These are phyloP conservation scores for Steinernema scapterisci DNA, from an alignment of 2,888 invertebrate species.

Conservation along the genomic window DNA sequence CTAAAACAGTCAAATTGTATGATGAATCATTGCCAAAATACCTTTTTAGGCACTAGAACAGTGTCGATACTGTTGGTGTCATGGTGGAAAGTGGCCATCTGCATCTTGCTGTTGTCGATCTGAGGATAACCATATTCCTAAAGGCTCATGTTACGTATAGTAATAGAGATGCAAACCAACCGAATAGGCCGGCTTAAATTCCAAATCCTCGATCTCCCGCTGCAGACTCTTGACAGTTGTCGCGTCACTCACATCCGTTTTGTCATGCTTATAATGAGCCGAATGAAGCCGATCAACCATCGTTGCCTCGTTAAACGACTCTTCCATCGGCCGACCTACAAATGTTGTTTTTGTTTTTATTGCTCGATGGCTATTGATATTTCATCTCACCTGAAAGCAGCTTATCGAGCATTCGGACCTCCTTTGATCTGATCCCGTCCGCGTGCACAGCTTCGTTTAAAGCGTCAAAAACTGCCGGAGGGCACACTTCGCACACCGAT, in stretches of 20 bases:
- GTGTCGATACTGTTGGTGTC: slow-evolving; percentile 39
- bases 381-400: slow-evolving; percentile 45
- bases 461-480: slow-evolving; percentile 48
- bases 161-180: slow-evolving; percentile 11
- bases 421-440: slow-evolving; percentile 49
- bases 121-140: slow-evolving; percentile 55
- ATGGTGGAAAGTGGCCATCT: slow-evolving; percentile 46
- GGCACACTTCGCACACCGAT: slow-evolving; percentile 53
- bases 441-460: slow-evolving; percentile 50
- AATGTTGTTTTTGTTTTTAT: background rate
- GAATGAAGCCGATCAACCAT: slow-evolving; percentile 33
- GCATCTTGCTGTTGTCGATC: slow-evolving; percentile 46
- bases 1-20: background rate
- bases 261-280: background rate
- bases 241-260: background rate
- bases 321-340: slow-evolving; percentile 33
- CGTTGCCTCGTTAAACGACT: slow-evolving; percentile 33
- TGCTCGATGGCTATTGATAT: slow-evolving; percentile 19
- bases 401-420: slow-evolving; percentile 50
- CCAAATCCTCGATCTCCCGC: slow-evolving; percentile 53
- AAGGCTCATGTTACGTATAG: background rate
- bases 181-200: slow-evolving; percentile 48
- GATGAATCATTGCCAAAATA: background rate
- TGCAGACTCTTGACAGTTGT: slow-evolving; percentile 31
- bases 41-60: slow-evolving; percentile 27